Conservation (phyloP, 2,113 vertebrate species). For the Caranx melampygus region DNA sequence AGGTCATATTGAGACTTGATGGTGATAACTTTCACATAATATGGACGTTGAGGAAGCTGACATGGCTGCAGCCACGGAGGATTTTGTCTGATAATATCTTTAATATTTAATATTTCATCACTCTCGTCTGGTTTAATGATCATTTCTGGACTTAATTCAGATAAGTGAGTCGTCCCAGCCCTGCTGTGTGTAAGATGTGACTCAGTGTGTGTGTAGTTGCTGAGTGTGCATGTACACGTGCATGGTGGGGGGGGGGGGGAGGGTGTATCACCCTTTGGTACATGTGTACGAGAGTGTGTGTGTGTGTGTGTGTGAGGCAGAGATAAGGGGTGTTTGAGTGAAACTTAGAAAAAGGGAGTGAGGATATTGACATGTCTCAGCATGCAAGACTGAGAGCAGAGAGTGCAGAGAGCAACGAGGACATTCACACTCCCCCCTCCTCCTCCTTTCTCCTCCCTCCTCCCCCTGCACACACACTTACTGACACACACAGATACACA, state of each 20-base stretch:
- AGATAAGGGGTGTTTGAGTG: conserved; percentile 59
- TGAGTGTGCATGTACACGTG: conserved; percentile 10
- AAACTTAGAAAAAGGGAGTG: conserved; percentile 49
- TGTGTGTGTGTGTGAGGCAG: conserved; percentile 24
- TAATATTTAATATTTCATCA: neutral
- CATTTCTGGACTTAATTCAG: neutral
- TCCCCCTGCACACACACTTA: conserved; percentile 4
- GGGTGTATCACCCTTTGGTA: conserved; percentile 15
- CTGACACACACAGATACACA: conserved; percentile 9
- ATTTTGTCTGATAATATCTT: neutral
- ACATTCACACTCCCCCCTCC: conserved; percentile 45
- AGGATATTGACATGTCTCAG: conserved; percentile 72
- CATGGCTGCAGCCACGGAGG: neutral
- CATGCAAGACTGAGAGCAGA: conserved; percentile 51
- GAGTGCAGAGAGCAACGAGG: conserved; percentile 60
- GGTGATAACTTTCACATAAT: too few relatives aligned
- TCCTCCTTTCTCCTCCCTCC: neutral
- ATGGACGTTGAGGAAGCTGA: neutral
- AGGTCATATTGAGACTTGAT: too few relatives aligned
- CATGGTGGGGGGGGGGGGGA: neutral
- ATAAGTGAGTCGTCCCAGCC: conserved; percentile 28
- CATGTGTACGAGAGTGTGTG: conserved; percentile 5
- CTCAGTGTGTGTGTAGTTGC: conserved; percentile 59
- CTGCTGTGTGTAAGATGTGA: conserved; percentile 57
- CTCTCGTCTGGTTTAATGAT: neutral